A percentile compares a stretch with the other conserved stretches of the same genome.
phyloP scores from a whole-genome alignment of 2,888 invertebrate genomes.

The Ennomos erosarius region DNA sequence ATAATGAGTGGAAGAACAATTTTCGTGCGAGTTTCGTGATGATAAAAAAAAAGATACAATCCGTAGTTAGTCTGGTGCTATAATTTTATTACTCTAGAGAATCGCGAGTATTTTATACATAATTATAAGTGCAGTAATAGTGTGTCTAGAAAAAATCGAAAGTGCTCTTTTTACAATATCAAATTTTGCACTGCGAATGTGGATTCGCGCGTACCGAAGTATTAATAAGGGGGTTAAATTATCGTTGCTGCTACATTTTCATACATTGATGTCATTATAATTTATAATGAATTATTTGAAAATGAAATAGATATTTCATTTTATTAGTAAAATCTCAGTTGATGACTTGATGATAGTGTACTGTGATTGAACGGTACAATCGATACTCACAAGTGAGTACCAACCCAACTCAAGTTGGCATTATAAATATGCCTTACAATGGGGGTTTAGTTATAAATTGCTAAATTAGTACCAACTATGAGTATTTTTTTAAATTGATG shows the following conservation, averaged over 20 bases:
- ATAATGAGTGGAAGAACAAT: slow-evolving; percentile 2
- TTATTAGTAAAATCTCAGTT: background rate
- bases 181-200: slow-evolving; percentile 8
- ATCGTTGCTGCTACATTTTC: background rate
- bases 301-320: background rate
- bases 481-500: background rate
- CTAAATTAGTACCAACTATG: slow-evolving; percentile 6
- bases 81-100: slow-evolving; percentile 31
- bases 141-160: slow-evolving; percentile 10
- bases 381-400: no score
- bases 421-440: slow-evolving; percentile 8
- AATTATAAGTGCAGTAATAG: slow-evolving; percentile 21
- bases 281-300: no score
- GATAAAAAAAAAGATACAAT: slow-evolving; percentile 16
- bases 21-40: slow-evolving; percentile 7
- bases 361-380: background rate
- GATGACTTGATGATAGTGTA: background rate
- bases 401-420: background rate
- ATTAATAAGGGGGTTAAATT: background rate
- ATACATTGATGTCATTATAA: slow-evolving; percentile 6
- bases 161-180: slow-evolving; percentile 15
- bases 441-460: slow-evolving; percentile 7
- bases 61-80: slow-evolving; percentile 35
- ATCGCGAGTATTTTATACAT: slow-evolving; percentile 33
- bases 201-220: slow-evolving; percentile 8